Percentiles rank a stretch among this genome's conserved stretches.
phyloP scores from a whole-genome alignment of 2,888 invertebrate species.

The Cynaeus angustus region DNA sequence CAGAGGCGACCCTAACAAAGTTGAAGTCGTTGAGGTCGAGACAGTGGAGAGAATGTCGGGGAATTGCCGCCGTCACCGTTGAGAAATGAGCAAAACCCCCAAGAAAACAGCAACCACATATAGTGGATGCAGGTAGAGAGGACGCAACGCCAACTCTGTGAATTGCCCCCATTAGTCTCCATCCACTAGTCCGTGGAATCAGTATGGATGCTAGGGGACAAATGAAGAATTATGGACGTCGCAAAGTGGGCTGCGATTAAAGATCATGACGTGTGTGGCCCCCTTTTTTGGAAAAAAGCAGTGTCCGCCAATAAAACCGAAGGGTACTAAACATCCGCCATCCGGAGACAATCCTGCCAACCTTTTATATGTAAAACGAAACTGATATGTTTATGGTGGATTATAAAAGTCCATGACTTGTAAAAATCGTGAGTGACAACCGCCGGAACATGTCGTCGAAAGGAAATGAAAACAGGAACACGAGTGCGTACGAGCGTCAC shows the following conservation, averaged over 20 bases:
- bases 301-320: conserved; percentile 43
- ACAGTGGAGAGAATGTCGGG: conserved; percentile 61
- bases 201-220: conserved; percentile 64
- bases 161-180: conserved; percentile 71
- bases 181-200: conserved; percentile 65
- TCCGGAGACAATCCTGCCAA: conserved; percentile 67
- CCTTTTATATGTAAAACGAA: conserved; percentile 71
- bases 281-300: conserved; percentile 31
- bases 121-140: conserved; percentile 60
- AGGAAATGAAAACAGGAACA: conserved; percentile 72
- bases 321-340: conserved; percentile 64
- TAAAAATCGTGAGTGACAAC: conserved; percentile 72
- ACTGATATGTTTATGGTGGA: conserved; percentile 71
- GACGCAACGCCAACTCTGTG: conserved; percentile 64
- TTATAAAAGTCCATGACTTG: conserved; percentile 73
- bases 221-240: conserved; percentile 70
- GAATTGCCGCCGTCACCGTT: conserved; percentile 69
- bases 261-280: neutral
- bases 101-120: conserved; percentile 58
- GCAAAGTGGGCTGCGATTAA: conserved; percentile 51
- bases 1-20: conserved; percentile 64
- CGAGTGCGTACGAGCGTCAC: conserved; percentile 63
- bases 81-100: conserved; percentile 68
- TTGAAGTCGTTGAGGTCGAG: conserved; percentile 63
- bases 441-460: conserved; percentile 68